These are phyloP conservation scores for Caerostris darwini DNA, from an alignment of 1,140 invertebrate genomes.

Conservation along the genomic window DNA sequence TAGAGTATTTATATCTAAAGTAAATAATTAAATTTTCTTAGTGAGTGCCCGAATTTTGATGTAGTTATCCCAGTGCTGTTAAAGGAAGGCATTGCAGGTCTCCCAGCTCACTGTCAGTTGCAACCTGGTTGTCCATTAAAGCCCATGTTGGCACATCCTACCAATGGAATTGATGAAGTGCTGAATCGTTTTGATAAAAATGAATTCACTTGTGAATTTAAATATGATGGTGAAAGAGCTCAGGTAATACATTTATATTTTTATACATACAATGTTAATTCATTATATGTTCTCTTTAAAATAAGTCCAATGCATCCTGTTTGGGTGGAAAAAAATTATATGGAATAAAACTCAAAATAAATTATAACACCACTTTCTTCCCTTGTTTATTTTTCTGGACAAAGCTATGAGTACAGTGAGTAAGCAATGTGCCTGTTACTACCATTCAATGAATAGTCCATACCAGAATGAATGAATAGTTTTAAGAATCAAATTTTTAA, in stretches of 20 bases:
- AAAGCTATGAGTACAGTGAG: too few species aligned
- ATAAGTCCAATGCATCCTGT: not conserved
- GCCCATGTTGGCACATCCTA: slow-evolving; percentile 99
- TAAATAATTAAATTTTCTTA: slow-evolving; percentile 80
- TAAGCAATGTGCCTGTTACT: too few species aligned
- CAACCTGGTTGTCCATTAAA: slow-evolving; percentile 97
- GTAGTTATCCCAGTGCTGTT: slow-evolving; percentile 91
- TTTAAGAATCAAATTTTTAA: too few species aligned
- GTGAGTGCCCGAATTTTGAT: slow-evolving; percentile 98
- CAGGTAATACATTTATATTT: slow-evolving; percentile 86
- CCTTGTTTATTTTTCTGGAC: too few species aligned
- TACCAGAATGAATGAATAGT: too few species aligned
- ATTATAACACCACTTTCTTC: too few species aligned
- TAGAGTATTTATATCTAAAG: too few species aligned
- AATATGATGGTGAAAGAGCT: slow-evolving; percentile 99
- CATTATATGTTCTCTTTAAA: not conserved
- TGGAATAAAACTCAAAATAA: too few species aligned
- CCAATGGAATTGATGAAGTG: slow-evolving; percentile 93
- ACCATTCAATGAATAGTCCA: too few species aligned
- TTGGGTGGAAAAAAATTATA: too few species aligned
- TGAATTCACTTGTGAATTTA: slow-evolving; percentile 99
- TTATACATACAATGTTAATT: not conserved
- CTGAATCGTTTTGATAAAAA: slow-evolving; percentile 93
- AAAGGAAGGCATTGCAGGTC: slow-evolving; percentile 88
- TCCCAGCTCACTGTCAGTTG: slow-evolving; percentile 92